Base-by-base conservation (phyloP, 2,113 vertebrate genomes). In the Polypterus bichir region DNA sequence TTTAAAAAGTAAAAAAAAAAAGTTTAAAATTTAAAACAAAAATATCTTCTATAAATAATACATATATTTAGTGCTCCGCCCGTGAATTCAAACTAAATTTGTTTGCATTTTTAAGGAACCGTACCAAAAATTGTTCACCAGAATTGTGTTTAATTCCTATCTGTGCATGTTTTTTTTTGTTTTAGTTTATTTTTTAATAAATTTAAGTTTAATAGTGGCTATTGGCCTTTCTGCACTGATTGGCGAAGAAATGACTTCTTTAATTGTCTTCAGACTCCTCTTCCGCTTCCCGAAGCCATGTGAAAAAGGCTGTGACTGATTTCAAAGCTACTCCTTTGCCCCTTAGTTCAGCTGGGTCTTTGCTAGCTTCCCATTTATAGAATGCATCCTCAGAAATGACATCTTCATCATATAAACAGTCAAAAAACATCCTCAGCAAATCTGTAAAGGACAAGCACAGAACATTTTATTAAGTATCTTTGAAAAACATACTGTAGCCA, bases 1-100 rank as follows among this genome's bases (percentile, higher is more conserved):
- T 27, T 92, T 92, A 89, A 91, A 91, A 93, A 94, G 92, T 88
- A 85, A 90, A 81, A 86, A 83, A 83, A 74, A 76, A 83, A 62
- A 44, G 54, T 68, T 89, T 89, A 89, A 92, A 93, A 78, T 83
- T 87, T 84, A 85, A 88, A 92, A 89, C 89, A 89, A 94, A 93
- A 93, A 92, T 90, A 91, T 91, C 92, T 91, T 93, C 91, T 95
- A 96, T 94, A 92, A 94, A 97, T 97, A 91, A 92, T 92, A 90
- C 79, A 92, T 80, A 77, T 92, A 88, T 92, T 89, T 86, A 83
- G 83, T 91, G 91, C 88, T 90, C 91, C 80, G 82, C 90, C 76
- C 81, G 83, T 75, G 70, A 80, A 82, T 76, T 77, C 77, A 77
- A 73, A 84, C 76, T 79, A 73, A 81, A 81, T 74, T 79, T 71